These are phyloP conservation scores for Neogale vison DNA, from an alignment of 2,113 vertebrate species.

Conservation along the genomic window DNA sequence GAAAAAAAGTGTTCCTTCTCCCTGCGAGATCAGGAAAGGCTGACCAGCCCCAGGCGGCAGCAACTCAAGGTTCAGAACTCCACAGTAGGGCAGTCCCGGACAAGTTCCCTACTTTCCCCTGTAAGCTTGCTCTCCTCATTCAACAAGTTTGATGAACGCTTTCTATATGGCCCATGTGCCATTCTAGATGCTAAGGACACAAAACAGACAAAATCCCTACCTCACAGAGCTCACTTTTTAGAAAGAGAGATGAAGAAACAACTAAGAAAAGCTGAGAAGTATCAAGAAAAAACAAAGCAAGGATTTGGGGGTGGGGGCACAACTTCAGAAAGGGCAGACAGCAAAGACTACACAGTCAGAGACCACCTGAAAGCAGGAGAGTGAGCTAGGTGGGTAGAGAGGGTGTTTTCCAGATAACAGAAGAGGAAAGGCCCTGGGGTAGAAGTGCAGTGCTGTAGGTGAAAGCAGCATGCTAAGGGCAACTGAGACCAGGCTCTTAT, in stretches of 20 bases:
- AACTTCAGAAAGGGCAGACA: background rate
- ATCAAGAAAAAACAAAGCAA: constrained; percentile 21
- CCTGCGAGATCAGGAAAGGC: background rate
- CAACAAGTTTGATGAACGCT: background rate
- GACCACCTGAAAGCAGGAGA: background rate
- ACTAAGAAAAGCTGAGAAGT: background rate
- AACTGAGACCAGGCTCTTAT: background rate
- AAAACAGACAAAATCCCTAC: background rate
- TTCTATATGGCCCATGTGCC: background rate
- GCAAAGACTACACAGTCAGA: background rate
- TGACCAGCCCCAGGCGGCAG: background rate
- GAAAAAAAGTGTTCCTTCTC: background rate
- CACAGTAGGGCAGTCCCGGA: background rate
- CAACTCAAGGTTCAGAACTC: background rate
- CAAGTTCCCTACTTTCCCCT: background rate
- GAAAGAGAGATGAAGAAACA: background rate
- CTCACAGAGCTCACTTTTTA: background rate
- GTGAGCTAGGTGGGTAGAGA: background rate
- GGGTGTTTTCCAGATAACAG: background rate
- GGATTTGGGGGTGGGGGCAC: background rate
- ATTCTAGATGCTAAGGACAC: background rate
- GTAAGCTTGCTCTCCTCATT: background rate
- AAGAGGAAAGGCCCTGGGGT: background rate
- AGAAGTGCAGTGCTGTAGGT: background rate
- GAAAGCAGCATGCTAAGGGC: background rate